Percentiles rank a stretch among this genome's conserved stretches.
Conservation (phyloP, 2,888 invertebrate species). For the Tiliacea citrago region DNA sequence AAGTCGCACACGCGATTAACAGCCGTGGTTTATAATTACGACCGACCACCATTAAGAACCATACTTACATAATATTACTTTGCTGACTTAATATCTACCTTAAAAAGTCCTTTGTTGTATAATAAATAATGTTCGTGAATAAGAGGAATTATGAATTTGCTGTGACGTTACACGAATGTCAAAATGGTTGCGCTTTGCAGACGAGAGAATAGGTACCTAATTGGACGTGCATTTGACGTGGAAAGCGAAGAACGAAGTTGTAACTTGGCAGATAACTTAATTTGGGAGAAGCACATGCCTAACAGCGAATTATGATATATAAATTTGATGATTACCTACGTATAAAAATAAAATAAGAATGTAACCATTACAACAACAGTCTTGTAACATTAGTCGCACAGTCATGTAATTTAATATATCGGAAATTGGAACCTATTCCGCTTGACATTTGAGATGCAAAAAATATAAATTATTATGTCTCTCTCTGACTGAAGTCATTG, state of each 20-base stretch:
- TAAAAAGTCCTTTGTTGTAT: conserved; percentile 33
- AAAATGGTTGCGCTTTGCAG: neutral
- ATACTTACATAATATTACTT: conserved; percentile 14
- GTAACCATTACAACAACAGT: conserved; percentile 9
- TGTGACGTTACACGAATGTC: neutral
- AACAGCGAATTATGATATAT: neutral
- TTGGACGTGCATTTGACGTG: conserved; percentile 4
- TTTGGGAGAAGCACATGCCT: neutral
- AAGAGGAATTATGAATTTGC: neutral
- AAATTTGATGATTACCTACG: conserved; percentile 6
- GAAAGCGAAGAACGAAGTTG: conserved; percentile 4
- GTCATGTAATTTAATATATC: conserved; percentile 51
- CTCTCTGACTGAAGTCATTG: conserved; percentile 9
- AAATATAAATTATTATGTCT: conserved; percentile 14
- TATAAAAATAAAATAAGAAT: neutral
- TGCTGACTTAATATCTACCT: conserved; percentile 8
- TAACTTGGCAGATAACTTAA: neutral
- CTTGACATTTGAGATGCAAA: conserved; percentile 46
- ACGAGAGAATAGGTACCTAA: neutral
- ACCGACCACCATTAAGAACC: conserved; percentile 29
- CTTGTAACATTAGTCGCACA: conserved; percentile 28
- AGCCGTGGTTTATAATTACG: conserved; percentile 44
- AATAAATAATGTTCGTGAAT: neutral
- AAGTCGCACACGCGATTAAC: conserved; percentile 54
- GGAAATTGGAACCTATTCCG: conserved; percentile 45